phyloP scores from a whole-genome alignment of 2,888 invertebrate species.

The Arge pagana region DNA sequence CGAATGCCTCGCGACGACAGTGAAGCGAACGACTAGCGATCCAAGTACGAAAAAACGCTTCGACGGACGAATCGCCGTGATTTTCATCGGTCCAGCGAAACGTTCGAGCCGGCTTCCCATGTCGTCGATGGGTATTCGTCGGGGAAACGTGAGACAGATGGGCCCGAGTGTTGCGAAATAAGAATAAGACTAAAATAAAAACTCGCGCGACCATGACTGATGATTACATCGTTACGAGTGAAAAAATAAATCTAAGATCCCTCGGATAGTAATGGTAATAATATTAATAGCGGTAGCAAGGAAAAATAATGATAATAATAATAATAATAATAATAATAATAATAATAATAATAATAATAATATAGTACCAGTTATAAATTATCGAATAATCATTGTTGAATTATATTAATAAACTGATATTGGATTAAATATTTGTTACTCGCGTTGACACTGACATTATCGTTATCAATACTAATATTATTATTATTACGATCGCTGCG shows the following conservation, averaged over 20 bases:
- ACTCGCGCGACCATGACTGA: conserved; percentile 11
- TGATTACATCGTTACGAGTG: conserved; percentile 9
- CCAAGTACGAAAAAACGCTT: too few relatives aligned
- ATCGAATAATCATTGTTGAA: too few relatives aligned
- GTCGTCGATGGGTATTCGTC: too few relatives aligned
- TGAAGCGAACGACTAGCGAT: too few relatives aligned
- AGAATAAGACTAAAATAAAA: conserved; percentile 6
- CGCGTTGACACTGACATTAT: conserved; percentile 33
- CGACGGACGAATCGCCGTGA: too few relatives aligned
- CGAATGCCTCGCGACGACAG: too few relatives aligned
- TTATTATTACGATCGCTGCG: conserved; percentile 33
- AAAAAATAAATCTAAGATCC: conserved; percentile 17
- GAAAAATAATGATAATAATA: not conserved
- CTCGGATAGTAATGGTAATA: conserved; percentile 9
- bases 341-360: not conserved
- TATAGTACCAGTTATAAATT: too few relatives aligned
- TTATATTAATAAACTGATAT: conserved; percentile 12
- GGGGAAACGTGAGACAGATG: too few relatives aligned
- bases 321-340: conserved; percentile 4
- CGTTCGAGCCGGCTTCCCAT: too few relatives aligned
- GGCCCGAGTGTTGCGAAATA: conserved; percentile 1
- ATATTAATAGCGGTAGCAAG: too few relatives aligned
- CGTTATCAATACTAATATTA: conserved; percentile 27
- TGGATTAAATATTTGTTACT: conserved; percentile 36
- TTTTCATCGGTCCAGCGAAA: too few relatives aligned